Percentiles rank a stretch among this genome's conserved stretches.
Evolutionary conservation across 1,140 invertebrate genomes (phyloP).

Genomic region (Sinella curviseta): DNA sequence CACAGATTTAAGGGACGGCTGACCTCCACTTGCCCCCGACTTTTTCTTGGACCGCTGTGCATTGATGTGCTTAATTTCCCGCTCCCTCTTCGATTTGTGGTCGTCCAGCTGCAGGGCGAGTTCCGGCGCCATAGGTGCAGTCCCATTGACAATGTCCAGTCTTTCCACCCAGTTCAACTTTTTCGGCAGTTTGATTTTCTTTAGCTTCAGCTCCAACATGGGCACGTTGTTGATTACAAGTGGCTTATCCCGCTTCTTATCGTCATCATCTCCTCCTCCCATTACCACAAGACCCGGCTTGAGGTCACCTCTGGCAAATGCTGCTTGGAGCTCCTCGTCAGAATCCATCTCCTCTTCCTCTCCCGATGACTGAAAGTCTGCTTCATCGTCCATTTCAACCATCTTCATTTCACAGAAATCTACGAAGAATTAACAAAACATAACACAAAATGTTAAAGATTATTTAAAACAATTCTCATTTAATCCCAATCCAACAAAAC

Average conservation of each 20-base stretch:
- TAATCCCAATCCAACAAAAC: not conserved
- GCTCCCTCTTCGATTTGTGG: conserved; percentile 44
- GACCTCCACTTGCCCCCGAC: conserved; percentile 66
- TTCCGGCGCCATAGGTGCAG: conserved; percentile 79
- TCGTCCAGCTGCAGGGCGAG: conserved; percentile 64
- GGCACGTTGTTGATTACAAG: conserved; percentile 46
- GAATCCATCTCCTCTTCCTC: conserved; percentile 39
- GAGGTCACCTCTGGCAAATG: conserved; percentile 74
- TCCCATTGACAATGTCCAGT: conserved; percentile 72
- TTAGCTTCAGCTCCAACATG: conserved; percentile 69
- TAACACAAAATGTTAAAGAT: not conserved
- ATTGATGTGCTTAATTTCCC: conserved; percentile 57
- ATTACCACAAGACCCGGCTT: conserved; percentile 78
- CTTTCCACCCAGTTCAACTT: conserved; percentile 82
- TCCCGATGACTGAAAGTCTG: not conserved
- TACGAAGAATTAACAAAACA: not conserved
- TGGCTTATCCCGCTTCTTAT: conserved; percentile 50
- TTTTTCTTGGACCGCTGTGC: conserved; percentile 55
- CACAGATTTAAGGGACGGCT: conserved; percentile 55
- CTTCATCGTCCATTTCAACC: not conserved
- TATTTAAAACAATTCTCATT: not conserved
- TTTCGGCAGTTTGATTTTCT: conserved; percentile 64
- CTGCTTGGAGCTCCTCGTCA: conserved; percentile 71
- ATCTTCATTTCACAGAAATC: not conserved
- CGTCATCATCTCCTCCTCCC: conserved; percentile 62